Base-by-base conservation (phyloP, 2,888 invertebrate species). In the Esperia sulphurella region DNA sequence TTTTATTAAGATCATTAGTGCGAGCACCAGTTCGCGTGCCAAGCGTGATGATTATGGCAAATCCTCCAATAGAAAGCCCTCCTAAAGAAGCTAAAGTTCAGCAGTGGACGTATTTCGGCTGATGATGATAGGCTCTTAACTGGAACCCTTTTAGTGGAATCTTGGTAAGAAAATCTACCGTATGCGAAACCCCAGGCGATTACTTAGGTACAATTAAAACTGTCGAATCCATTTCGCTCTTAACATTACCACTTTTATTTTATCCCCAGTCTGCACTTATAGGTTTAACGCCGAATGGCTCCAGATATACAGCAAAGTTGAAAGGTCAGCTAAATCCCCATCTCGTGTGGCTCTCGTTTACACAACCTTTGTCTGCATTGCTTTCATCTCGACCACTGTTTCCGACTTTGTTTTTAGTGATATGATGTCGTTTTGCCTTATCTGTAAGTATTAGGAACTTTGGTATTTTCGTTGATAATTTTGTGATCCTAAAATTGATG, bases 311-410 rank as follows among this genome's bases (percentile, higher is more conserved):
- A 51, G 41, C 44, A 51, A 50, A 59, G 58, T 51, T 48, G 50
- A 55, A 55, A 59, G 58, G 60, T 61, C 58, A 59, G 43, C 48
- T 45, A 43, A 48, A 49, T 43, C 53, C 50, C 43, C 42, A 37
- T 44, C 45, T 49, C 51, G 50, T 43, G 45, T 47, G 41, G 43
- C 47, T 41, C 46, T 39, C 45, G 39, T 50, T 43, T 21, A 30
- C 41, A 8, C 13, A 42, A 40, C 28, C 47, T 54, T 51, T 51
- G 47, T 54, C 45, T 38, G 47, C 31, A 37, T 21, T 41, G 40
- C 47, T 37, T 40, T 21, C 14, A 38, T 48, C 48, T 31, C 43
- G 14, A 8, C 39, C 37, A 12, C 37, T 42, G 3, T 21, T 8
- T 14, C 4, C 31, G 43, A 1, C 31, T 43, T 41, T 41, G 41